Conservation (phyloP, 2,113 vertebrate genomes). For the Corapipo altera region DNA sequence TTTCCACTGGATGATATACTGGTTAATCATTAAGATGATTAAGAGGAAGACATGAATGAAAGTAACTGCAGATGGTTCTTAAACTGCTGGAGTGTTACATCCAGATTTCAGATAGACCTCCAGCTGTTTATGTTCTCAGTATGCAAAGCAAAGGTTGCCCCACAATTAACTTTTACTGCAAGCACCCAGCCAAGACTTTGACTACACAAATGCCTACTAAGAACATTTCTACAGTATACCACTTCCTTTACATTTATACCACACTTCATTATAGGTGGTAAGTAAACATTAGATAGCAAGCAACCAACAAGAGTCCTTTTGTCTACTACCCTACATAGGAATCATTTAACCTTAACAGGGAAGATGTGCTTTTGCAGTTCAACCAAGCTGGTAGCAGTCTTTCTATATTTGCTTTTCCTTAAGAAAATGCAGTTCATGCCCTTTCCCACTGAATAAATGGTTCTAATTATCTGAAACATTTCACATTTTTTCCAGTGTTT, state of each 20-base stretch:
- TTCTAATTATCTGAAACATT: slow-evolving; percentile 32
- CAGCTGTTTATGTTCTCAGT: neutral
- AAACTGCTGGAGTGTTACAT: neutral
- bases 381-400: neutral
- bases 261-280: neutral
- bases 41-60: slow-evolving; percentile 24
- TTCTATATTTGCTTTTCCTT: neutral
- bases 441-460: slow-evolving; percentile 28
- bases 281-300: neutral
- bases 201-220: neutral
- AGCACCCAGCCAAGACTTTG: neutral
- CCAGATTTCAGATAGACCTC: neutral
- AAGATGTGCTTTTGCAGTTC: slow-evolving; percentile 4
- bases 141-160: neutral
- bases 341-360: neutral
- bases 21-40: neutral
- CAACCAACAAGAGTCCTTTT: neutral
- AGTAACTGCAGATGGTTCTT: slow-evolving; percentile 37
- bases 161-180: slow-evolving; percentile 26
- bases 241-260: neutral
- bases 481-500: neutral
- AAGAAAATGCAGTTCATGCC: slow-evolving; percentile 20
- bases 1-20: slow-evolving; percentile 14
- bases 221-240: neutral
- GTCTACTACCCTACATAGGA: neutral